A percentile compares a stretch with the other conserved stretches of the same genome.
phyloP scores from a whole-genome alignment of 2,113 vertebrate genomes.

The Embiotoca jacksoni region DNA sequence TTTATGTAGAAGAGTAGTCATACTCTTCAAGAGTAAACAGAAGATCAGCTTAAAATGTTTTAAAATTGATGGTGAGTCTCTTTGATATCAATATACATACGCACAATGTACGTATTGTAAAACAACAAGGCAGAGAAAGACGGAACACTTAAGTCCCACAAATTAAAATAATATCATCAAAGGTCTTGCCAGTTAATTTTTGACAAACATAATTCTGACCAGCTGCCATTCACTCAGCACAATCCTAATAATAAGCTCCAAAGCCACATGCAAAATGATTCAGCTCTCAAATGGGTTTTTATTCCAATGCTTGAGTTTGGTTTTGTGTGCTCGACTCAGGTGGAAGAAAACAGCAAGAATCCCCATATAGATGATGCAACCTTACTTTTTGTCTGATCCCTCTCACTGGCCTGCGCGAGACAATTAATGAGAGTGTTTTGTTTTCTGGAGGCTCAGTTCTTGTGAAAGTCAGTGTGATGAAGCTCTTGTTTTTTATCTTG shows the following conservation, averaged over 20 bases:
- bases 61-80: too few species aligned
- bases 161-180: neutral
- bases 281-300: constrained; percentile 21
- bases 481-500: constrained; percentile 81
- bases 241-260: neutral
- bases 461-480: constrained; percentile 80
- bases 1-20: too few species aligned
- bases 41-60: too few species aligned
- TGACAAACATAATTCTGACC: constrained; percentile 2
- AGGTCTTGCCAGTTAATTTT: neutral
- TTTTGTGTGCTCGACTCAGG: constrained; percentile 54
- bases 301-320: neutral
- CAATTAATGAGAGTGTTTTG: constrained; percentile 83
- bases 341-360: constrained; percentile 57
- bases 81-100: too few species aligned
- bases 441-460: constrained; percentile 81
- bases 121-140: neutral
- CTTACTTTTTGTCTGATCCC: constrained; percentile 69
- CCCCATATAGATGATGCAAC: constrained; percentile 73
- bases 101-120: neutral
- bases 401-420: constrained; percentile 56
- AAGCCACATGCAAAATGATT: constrained; percentile 5
- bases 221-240: constrained; percentile 11
- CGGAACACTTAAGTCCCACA: neutral
- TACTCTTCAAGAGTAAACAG: too few species aligned